Evolutionary conservation across 2,797 vertebrate genomes (phyloP).

Genomic region (Molothrus ater): DNA sequence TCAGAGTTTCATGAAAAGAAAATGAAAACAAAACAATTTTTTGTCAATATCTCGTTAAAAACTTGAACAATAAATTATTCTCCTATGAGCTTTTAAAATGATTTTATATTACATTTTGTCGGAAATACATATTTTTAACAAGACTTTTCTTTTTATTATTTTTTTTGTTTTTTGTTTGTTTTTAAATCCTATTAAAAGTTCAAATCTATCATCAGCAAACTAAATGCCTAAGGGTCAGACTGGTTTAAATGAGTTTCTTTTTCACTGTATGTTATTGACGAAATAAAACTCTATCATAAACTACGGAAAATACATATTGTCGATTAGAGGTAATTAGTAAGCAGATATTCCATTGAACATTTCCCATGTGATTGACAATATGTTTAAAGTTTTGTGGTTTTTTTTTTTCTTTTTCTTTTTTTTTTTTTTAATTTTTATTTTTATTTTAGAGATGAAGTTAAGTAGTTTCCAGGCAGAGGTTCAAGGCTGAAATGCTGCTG

Average conservation of each 20-base stretch:
- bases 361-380: slow-evolving; percentile 69
- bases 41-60: slow-evolving; percentile 71
- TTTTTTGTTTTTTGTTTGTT: not conserved
- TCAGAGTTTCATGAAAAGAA: slow-evolving; percentile 76
- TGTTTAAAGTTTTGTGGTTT: slow-evolving; percentile 21
- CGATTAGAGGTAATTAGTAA: slow-evolving; percentile 82
- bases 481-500: slow-evolving; percentile 70
- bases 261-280: slow-evolving; percentile 71
- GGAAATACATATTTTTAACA: slow-evolving; percentile 63
- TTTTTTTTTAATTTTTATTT: not conserved
- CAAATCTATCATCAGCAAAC: slow-evolving; percentile 74
- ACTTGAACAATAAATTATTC: slow-evolving; percentile 74
- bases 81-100: slow-evolving; percentile 71
- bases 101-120: slow-evolving; percentile 77
- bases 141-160: slow-evolving; percentile 19
- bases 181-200: slow-evolving; percentile 70
- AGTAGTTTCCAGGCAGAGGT: slow-evolving; percentile 68
- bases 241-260: slow-evolving; percentile 69
- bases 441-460: slow-evolving; percentile 55
- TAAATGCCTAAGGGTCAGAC: slow-evolving; percentile 75
- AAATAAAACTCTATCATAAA: slow-evolving; percentile 76
- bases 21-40: slow-evolving; percentile 56
- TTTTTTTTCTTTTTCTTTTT: not conserved
- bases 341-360: slow-evolving; percentile 71
- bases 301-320: slow-evolving; percentile 77